Evolutionary conservation across 2,797 vertebrate species (phyloP).

Genomic region (Moxostoma hubbsi): DNA sequence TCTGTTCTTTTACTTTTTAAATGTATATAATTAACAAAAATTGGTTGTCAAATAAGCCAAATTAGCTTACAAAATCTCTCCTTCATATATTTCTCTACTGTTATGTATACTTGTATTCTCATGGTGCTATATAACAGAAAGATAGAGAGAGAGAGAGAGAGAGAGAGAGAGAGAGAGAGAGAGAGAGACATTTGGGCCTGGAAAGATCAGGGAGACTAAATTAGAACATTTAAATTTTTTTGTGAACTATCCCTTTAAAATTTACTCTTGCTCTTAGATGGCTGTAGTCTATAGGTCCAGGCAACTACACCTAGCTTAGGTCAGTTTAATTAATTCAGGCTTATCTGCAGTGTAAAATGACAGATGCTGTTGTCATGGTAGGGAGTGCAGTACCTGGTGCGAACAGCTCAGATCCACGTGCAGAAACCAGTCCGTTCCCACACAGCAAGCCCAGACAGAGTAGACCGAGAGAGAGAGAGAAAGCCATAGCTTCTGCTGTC

Average conservation of each 20-base stretch:
- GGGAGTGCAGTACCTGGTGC: slow-evolving; percentile 45
- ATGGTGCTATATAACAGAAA: too few relatives aligned
- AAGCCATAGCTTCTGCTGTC: slow-evolving; percentile 48
- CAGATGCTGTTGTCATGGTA: background rate
- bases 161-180: too few relatives aligned
- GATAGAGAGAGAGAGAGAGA: too few relatives aligned
- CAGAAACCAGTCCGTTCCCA: slow-evolving; percentile 17
- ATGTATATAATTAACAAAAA: too few relatives aligned
- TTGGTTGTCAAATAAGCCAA: too few relatives aligned
- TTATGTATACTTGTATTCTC: too few relatives aligned
- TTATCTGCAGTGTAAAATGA: background rate
- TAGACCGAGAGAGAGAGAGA: slow-evolving; percentile 62
- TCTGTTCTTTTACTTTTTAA: too few relatives aligned
- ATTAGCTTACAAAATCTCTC: too few relatives aligned
- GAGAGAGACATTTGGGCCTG: too few relatives aligned
- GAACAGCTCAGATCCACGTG: background rate
- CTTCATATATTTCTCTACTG: too few relatives aligned
- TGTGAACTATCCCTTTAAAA: background rate
- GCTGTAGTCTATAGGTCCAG: background rate
- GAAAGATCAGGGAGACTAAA: background rate
- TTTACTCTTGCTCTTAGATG: too few relatives aligned
- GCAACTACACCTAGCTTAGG: background rate
- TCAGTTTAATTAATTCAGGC: background rate
- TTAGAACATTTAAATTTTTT: background rate
- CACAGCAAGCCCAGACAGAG: slow-evolving; percentile 54